A percentile compares a stretch with the other conserved stretches of the same genome.
Evolutionary conservation across 2,888 invertebrate species (phyloP).

Genomic region (Lasioglossum villosulum): DNA sequence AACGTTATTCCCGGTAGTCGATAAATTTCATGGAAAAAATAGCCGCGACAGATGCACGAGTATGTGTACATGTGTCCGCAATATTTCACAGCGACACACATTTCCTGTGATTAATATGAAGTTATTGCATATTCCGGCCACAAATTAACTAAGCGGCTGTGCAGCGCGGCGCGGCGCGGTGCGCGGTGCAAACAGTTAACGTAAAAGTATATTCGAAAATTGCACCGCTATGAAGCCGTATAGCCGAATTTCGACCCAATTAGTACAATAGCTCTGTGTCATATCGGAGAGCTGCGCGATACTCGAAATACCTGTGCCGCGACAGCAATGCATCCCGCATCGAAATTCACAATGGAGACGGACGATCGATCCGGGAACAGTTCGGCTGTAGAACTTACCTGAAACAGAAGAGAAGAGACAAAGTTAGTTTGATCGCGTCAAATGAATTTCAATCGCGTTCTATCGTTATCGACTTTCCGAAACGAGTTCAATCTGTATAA

Average conservation of each 20-base stretch:
- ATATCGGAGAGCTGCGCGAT: neutral
- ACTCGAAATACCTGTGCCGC: slow-evolving; percentile 26
- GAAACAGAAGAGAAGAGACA: slow-evolving; percentile 35
- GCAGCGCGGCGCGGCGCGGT: neutral
- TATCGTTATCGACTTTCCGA: neutral
- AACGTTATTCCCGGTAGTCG: slow-evolving; percentile 7
- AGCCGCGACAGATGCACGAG: neutral
- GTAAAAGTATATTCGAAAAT: neutral
- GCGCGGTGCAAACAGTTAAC: neutral
- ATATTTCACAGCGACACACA: neutral
- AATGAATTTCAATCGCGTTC: neutral
- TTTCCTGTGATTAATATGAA: slow-evolving; percentile 13
- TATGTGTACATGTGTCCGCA: neutral
- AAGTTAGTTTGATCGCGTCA: neutral
- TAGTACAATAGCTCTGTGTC: slow-evolving; percentile 14
- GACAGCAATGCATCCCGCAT: neutral
- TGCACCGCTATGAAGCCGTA: neutral
- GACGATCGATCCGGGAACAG: neutral
- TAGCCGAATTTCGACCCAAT: slow-evolving; percentile 12
- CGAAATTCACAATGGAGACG: neutral
- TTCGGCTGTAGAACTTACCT: slow-evolving; percentile 45
- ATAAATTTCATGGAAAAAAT: neutral
- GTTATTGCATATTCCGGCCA: slow-evolving; percentile 2
- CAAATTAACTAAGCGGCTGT: slow-evolving; percentile 3
- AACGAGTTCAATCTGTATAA: neutral